Evolutionary conservation across 92 coral and sea anemone genomes (phyloP), one percentile per base, ranked within the genome.

Genomic region (Umimayanthus kanabou): DNA sequence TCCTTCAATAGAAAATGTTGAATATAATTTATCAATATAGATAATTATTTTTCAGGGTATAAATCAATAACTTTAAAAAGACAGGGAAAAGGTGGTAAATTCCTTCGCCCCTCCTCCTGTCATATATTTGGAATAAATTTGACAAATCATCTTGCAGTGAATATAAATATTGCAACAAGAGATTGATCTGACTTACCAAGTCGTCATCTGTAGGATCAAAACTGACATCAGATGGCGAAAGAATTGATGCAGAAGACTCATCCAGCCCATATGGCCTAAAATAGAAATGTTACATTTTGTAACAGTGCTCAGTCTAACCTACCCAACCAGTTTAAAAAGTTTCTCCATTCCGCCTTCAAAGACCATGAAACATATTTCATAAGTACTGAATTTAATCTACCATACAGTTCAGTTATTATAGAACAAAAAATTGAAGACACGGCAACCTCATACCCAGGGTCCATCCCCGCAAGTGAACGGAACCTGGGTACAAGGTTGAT

Each of bases 141-240:
- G 50, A 11, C 10, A 47, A 47, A 47, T 47, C 50, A 5, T 47
- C 6, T 10, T 47, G 50, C 50, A 47, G 50, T 47, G 50, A 10
- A 9, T 47, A 9, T 6, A 45, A 42, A 4, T 4, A 47, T 42
- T 71, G 18, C 2, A 28, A 10, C 6, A 55, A 47, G 28, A 70
- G 29, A 23, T 49, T 45, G 49, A 40, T 65, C 42, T 64, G 3
- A 88, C 94, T 90, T 82, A 97, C 99, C 90, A 97, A 79, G 83
- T 97, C 99, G 85, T 97, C 99, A 26, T 91, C 98, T 28, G 99
- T 97, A 76, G 93, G 94, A 83, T 97, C 99, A 82, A 86, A 94
- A 73, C 98, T 96, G 77, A 93, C 92, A 71, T 95, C 98, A 28
- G 99, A 93, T 77, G 99, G 99, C 26, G 99, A 97, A 64, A 95